A percentile compares a stretch with the other conserved stretches of the same genome.
phyloP scores from a whole-genome alignment of 2,797 vertebrate genomes.

The Periparus ater region DNA sequence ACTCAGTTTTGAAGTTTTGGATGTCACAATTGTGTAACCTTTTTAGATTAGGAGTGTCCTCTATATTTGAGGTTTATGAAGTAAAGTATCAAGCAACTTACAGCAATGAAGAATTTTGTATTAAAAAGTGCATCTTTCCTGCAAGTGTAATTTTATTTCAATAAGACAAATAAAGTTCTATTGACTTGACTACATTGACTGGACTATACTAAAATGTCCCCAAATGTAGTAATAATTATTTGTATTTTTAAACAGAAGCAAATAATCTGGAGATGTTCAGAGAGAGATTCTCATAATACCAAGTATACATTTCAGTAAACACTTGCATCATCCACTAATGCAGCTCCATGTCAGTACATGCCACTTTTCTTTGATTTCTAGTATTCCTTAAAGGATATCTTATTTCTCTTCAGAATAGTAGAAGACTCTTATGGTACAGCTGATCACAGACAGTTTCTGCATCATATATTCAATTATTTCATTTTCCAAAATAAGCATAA shows the following conservation, averaged over 20 bases:
- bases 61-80: background rate
- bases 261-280: background rate
- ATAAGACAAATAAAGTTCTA: rapidly evolving
- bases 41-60: background rate
- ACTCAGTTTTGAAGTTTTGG: background rate
- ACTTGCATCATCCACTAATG: background rate
- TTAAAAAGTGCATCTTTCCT: background rate
- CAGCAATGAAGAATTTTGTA: background rate
- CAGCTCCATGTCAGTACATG: background rate
- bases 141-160: background rate
- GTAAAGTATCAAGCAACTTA: background rate
- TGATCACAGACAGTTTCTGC: background rate
- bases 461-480: background rate
- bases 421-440: background rate
- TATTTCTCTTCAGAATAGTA: background rate
- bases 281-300: background rate
- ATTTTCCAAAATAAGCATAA: background rate
- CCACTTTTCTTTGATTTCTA: background rate
- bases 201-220: background rate
- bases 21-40: background rate
- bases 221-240: background rate
- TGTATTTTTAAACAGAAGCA: background rate
- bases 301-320: background rate
- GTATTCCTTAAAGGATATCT: background rate
- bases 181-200: background rate